These are phyloP conservation scores for Pogona vitticeps DNA, from an alignment of 2,113 vertebrate species.

Conservation along the genomic window DNA sequence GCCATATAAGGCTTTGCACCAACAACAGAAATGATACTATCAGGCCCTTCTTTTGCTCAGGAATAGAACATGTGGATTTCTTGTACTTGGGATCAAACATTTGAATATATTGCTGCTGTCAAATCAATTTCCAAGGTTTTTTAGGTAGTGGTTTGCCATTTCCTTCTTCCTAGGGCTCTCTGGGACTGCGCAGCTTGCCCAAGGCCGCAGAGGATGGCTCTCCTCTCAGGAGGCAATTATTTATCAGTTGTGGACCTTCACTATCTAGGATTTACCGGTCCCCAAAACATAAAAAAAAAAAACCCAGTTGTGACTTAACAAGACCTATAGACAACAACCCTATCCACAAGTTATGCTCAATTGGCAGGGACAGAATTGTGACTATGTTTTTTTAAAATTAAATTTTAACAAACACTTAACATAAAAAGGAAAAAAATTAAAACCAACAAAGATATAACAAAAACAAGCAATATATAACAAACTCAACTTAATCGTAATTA, in stretches of 20 bases:
- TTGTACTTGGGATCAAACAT: background rate
- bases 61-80: background rate
- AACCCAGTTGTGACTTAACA: background rate
- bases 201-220: too few species aligned
- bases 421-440: too few species aligned
- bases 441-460: too few species aligned
- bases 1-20: background rate
- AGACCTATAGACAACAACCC: background rate
- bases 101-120: background rate
- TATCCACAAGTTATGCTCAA: background rate
- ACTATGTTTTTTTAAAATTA: background rate
- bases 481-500: too few species aligned
- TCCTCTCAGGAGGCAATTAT: background rate
- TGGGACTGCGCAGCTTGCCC: too few species aligned
- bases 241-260: background rate
- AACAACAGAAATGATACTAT: background rate
- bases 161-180: too few species aligned
- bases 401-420: too few species aligned
- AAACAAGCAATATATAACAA: too few species aligned
- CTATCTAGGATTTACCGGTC: background rate
- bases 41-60: background rate
- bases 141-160: too few species aligned
- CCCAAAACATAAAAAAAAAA: background rate
- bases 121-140: too few species aligned
- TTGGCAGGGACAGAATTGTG: too few species aligned